phyloP scores from a whole-genome alignment of 2,113 vertebrate genomes.

The Pristiophorus japonicus region DNA sequence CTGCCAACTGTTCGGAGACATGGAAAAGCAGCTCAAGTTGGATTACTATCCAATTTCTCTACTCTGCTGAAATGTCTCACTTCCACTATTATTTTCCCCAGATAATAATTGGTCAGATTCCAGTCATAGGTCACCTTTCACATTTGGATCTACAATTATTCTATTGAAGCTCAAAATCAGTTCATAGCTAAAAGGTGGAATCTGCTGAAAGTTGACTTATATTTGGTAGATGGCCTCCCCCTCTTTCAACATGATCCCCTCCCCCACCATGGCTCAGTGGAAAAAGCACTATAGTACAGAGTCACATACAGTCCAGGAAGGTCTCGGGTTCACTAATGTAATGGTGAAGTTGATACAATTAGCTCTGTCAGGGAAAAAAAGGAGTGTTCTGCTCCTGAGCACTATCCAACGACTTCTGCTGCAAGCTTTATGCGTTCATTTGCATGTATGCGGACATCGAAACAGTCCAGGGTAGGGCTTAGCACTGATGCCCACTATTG shows the following conservation, averaged over 20 bases:
- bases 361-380: neutral
- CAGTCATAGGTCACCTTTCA: neutral
- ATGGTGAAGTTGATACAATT: neutral
- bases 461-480: neutral
- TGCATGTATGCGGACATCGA: neutral
- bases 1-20: neutral
- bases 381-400: too few relatives aligned
- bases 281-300: neutral
- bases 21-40: neutral
- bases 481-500: neutral
- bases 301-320: neutral
- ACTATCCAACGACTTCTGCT: too few relatives aligned
- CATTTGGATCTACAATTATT: neutral
- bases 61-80: neutral
- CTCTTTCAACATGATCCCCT: neutral
- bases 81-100: neutral
- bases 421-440: neutral
- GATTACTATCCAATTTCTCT: neutral
- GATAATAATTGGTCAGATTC: neutral
- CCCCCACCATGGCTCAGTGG: neutral
- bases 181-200: neutral
- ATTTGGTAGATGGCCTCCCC: neutral
- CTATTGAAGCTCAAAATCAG: neutral
- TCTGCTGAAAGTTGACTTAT: neutral
- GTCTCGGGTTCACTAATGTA: neutral